A percentile compares a stretch with the other conserved stretches of the same genome.
These are phyloP conservation scores for Cheilosia urbana DNA, from an alignment of 2,888 invertebrate species.

Conservation along the genomic window DNA sequence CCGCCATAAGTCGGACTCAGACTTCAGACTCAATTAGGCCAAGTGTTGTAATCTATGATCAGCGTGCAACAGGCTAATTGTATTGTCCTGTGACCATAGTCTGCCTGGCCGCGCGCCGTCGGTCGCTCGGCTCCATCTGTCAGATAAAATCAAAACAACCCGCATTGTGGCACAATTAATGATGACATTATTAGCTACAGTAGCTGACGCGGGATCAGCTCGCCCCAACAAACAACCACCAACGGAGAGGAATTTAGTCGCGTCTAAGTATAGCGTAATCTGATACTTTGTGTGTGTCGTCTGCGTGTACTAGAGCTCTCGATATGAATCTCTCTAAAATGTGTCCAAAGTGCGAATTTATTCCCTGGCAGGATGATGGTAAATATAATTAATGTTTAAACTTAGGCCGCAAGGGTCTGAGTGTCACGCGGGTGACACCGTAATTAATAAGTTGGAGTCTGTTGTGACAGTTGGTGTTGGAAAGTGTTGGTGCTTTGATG, in stretches of 20 bases:
- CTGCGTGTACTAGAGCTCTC: constrained; percentile 1
- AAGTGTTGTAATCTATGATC: constrained; percentile 67
- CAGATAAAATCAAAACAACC: constrained; percentile 71
- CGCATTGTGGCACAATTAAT: constrained; percentile 72
- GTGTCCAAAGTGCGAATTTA: constrained; percentile 65
- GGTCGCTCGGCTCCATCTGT: constrained; percentile 41
- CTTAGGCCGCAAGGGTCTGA: constrained; percentile 20
- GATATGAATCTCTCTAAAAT: constrained; percentile 63
- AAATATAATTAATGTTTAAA: constrained; percentile 73
- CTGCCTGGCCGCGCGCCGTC: constrained; percentile 32
- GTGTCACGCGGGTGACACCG: constrained; percentile 58
- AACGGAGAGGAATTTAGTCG: constrained; percentile 27
- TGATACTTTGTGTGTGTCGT: constrained; percentile 45
- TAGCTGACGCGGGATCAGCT: constrained; percentile 51
- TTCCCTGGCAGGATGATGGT: constrained; percentile 42
- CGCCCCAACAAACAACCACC: constrained; percentile 35
- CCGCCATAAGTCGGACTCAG: constrained; percentile 51
- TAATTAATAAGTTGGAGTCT: constrained; percentile 60
- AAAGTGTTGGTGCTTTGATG: constrained; percentile 11
- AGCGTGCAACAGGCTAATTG: constrained; percentile 59
- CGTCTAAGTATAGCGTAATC: constrained; percentile 39
- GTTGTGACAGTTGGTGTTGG: constrained; percentile 45
- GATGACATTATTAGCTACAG: constrained; percentile 72
- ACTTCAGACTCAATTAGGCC: constrained; percentile 62
- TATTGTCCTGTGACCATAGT: constrained; percentile 68